phyloP scores from a whole-genome alignment of 2,797 vertebrate genomes.

The Chloroceryle amazona region DNA sequence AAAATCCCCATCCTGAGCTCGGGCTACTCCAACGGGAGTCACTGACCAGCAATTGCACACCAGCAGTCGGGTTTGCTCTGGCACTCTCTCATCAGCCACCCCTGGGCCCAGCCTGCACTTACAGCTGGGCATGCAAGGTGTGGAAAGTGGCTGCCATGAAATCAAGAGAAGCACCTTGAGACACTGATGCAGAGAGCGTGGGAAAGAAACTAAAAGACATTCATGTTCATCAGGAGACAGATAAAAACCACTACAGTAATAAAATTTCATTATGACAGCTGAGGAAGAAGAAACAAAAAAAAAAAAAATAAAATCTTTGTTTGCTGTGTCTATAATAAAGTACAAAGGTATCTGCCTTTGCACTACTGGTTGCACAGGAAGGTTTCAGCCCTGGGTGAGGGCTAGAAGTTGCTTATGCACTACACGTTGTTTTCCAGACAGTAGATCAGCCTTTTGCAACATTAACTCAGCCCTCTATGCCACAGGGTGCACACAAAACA shows the following conservation, averaged over 20 bases:
- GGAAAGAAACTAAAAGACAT: slow-evolving; percentile 62
- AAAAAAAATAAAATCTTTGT: slow-evolving; percentile 28
- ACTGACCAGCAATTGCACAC: fast-evolving
- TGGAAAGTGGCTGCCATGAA: not conserved
- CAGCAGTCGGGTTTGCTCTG: fast-evolving
- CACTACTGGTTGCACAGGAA: slow-evolving; percentile 24
- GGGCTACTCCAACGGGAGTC: fast-evolving
- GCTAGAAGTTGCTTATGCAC: not conserved
- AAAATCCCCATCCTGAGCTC: not conserved
- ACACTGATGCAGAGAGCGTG: slow-evolving; percentile 1
- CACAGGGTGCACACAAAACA: not conserved
- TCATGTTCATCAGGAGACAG: slow-evolving; percentile 43
- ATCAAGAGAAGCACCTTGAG: not conserved
- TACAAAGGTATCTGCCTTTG: slow-evolving; percentile 55
- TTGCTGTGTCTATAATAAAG: slow-evolving; percentile 35
- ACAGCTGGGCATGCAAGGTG: fast-evolving
- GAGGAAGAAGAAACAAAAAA: slow-evolving; percentile 61
- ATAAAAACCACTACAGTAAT: slow-evolving; percentile 64
- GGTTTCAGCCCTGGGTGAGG: slow-evolving; percentile 1
- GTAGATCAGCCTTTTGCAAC: not conserved
- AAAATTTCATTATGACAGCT: slow-evolving; percentile 60
- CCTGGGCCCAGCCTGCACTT: fast-evolving
- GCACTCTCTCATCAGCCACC: fast-evolving
- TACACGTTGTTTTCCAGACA: not conserved
- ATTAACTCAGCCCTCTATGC: not conserved